Base-by-base conservation (phyloP, 2,888 invertebrate species). In the Melanophora roralis region DNA sequence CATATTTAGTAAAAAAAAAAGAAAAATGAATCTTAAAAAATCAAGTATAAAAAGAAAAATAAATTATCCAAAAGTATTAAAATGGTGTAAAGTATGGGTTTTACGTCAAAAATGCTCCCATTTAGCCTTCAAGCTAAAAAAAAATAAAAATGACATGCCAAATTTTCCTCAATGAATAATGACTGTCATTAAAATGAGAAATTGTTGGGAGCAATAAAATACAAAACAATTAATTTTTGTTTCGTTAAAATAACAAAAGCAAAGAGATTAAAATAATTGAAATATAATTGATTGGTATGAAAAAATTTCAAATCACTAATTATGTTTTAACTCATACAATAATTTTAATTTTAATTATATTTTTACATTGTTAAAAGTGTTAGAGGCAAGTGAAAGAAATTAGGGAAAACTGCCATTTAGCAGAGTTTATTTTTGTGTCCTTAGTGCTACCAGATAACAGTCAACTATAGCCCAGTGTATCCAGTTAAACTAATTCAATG, bases 181-280 rank as follows among this genome's bases (percentile, higher is more conserved):
- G 49, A 51, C 16, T 59, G 74, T 51, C 74, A 74, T 74, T 74
- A 67, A 67, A 67, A 74, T 51, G 43, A 43, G n/a, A 74, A 59
- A 74, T 51, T 49, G 14, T 49, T 40, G 23, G 40, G 38, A 34
- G 51, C 21, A 49, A 16, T 6, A 27, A 27, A 27, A 27, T 6
- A 27, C 4, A 27, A 27, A 27, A 5, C 3, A 27, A 45, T 11
- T 6, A 68, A 57, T 47, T 19, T 59, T 64, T 19, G 64, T 72
- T 60, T 45, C 8, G 1, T 27, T 23, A 11, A 23, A 72, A 32
- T 36, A 38, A 32, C 16, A 40, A 38, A 11, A 53, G 27, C 1
- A 47, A 47, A 9, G 7, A n/a, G 27, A 51, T 47, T 71, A 36
- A 14, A 51, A 40, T 40, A 62, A 72, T 62, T 53, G 38, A 34